Evolutionary conservation across 2,113 vertebrate species (phyloP).

Genomic region (Silurus asotus): DNA sequence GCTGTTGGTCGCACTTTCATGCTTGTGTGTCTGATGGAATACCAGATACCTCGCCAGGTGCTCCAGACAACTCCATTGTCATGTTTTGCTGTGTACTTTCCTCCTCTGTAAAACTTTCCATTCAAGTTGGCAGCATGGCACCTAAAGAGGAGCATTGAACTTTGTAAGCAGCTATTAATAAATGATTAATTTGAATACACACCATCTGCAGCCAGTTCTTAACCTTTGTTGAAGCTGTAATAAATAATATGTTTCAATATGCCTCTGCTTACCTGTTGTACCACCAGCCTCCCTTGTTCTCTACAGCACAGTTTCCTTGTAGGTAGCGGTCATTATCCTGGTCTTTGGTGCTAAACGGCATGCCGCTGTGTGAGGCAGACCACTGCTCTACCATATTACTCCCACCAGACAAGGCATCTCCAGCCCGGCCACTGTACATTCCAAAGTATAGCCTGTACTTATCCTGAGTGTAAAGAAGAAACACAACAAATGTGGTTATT

Average conservation of each 20-base stretch:
- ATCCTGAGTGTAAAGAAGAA: conserved; percentile 66
- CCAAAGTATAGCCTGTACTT: conserved; percentile 83
- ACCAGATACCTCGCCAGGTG: conserved; percentile 85
- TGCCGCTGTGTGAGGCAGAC: conserved; percentile 81
- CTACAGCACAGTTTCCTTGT: conserved; percentile 81
- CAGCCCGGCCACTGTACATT: conserved; percentile 80
- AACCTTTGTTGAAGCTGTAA: background rate
- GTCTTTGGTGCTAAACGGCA: conserved; percentile 86
- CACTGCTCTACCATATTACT: conserved; percentile 79
- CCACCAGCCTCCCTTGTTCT: conserved; percentile 87
- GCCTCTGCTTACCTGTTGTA: conserved; percentile 80
- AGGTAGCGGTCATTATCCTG: conserved; percentile 84
- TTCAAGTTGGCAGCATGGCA: conserved; percentile 88
- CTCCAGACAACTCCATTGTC: conserved; percentile 86
- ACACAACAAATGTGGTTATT: background rate
- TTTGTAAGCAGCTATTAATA: background rate
- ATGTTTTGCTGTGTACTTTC: conserved; percentile 72
- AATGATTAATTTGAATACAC: background rate
- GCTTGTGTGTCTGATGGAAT: conserved; percentile 81
- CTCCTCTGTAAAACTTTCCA: conserved; percentile 78
- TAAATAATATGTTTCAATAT: background rate
- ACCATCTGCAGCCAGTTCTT: background rate
- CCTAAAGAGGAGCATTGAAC: conserved; percentile 59
- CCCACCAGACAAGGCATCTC: conserved; percentile 82
- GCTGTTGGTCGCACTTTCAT: conserved; percentile 82